Percentiles rank a stretch among this genome's conserved stretches.
Evolutionary conservation across 2,888 invertebrate genomes (phyloP).

Genomic region (Diarsia rubi): DNA sequence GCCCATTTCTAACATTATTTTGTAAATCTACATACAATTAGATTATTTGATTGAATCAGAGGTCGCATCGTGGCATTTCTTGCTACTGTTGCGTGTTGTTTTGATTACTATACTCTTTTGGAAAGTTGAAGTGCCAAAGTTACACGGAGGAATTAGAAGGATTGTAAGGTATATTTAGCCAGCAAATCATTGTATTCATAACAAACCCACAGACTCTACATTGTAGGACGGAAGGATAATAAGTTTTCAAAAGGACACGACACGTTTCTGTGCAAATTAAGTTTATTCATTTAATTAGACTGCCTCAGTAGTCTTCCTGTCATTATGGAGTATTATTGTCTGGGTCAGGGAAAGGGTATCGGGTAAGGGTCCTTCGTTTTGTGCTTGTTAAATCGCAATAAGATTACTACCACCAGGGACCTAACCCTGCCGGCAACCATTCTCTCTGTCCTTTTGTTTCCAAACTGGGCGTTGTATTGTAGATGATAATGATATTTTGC

Average conservation of each 20-base stretch:
- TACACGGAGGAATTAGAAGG: background rate
- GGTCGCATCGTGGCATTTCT: background rate
- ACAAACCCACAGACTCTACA: background rate
- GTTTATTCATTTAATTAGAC: conserved; percentile 34
- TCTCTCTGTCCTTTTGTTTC: conserved; percentile 15
- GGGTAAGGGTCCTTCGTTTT: conserved; percentile 38
- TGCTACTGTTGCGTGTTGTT: background rate
- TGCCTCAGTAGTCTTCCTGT: conserved; percentile 2
- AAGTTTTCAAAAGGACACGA: background rate
- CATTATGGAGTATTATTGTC: conserved; percentile 15
- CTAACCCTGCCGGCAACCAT: background rate
- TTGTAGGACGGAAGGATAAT: background rate
- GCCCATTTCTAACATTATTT: conserved; percentile 7
- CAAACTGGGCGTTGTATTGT: background rate
- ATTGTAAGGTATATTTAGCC: background rate
- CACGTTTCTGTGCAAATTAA: conserved; percentile 1
- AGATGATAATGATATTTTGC: background rate
- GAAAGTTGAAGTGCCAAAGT: background rate
- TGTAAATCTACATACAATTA: background rate
- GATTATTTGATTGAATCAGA: background rate
- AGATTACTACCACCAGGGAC: conserved; percentile 22
- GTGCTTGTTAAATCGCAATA: conserved; percentile 43
- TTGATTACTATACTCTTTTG: background rate
- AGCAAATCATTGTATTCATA: background rate
- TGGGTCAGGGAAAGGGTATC: conserved; percentile 25